These are phyloP conservation scores for Hoplodrina ambigua DNA, from an alignment of 2,888 invertebrate genomes.

Conservation along the genomic window DNA sequence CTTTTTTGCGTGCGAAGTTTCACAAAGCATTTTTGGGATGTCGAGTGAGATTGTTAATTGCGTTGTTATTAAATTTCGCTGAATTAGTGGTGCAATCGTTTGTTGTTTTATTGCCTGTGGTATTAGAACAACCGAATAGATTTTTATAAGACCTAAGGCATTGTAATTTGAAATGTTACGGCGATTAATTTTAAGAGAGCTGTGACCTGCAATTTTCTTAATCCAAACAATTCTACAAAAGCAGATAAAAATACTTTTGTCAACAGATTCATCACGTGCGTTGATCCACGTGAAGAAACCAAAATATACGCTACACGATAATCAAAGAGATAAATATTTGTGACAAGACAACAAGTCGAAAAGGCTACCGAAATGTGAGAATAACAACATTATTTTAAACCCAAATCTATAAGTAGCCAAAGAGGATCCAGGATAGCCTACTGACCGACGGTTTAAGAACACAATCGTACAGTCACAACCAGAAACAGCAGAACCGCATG, in stretches of 20 bases:
- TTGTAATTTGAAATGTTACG: slow-evolving; percentile 27
- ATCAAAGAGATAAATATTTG: slow-evolving; percentile 17
- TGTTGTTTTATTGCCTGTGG: slow-evolving; percentile 25
- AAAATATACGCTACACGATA: slow-evolving; percentile 13
- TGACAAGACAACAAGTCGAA: neutral
- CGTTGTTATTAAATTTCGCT: slow-evolving; percentile 45
- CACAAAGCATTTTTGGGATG: slow-evolving; percentile 55
- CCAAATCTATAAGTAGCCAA: slow-evolving; percentile 1
- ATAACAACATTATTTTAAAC: slow-evolving; percentile 9
- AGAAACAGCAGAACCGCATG: slow-evolving; percentile 20
- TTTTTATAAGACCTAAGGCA: slow-evolving; percentile 20
- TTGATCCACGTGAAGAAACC: neutral
- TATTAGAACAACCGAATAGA: slow-evolving; percentile 20
- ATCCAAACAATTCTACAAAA: slow-evolving; percentile 10
- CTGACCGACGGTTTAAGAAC: slow-evolving; percentile 12
- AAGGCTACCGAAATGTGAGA: slow-evolving; percentile 5
- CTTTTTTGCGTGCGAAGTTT: slow-evolving; percentile 56
- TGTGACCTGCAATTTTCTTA: slow-evolving; percentile 7
- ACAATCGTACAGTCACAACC: slow-evolving; percentile 4
- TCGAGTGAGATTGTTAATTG: slow-evolving; percentile 51
- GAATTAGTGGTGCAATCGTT: slow-evolving; percentile 22
- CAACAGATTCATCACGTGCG: neutral
- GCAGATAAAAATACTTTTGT: slow-evolving; percentile 6
- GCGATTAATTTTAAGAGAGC: slow-evolving; percentile 16
- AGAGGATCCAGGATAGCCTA: slow-evolving; percentile 18